Percentiles rank a stretch among this genome's conserved stretches.
These are phyloP conservation scores for Folsomia manolachei DNA, from an alignment of 2,888 invertebrate species.

Conservation along the genomic window DNA sequence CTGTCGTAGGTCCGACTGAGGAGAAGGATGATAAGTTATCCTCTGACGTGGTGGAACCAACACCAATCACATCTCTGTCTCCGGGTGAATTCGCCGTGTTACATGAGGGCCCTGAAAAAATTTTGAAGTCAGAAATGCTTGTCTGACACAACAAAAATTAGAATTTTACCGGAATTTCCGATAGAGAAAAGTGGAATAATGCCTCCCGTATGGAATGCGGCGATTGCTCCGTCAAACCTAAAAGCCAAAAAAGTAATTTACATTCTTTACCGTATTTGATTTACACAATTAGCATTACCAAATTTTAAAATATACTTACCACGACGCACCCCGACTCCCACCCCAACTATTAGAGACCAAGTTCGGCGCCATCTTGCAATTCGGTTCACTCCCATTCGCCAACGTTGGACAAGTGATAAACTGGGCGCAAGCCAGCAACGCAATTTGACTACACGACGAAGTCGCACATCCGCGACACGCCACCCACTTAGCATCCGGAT, in stretches of 20 bases:
- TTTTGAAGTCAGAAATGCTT: too few species aligned
- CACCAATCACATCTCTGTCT: slow-evolving; percentile 31
- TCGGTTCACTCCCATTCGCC: slow-evolving; percentile 18
- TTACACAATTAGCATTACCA: too few species aligned
- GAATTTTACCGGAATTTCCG: slow-evolving; percentile 3
- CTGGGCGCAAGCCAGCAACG: slow-evolving; percentile 30
- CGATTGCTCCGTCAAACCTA: too few species aligned
- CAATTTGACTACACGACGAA: slow-evolving; percentile 15
- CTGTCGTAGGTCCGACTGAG: slow-evolving; percentile 15
- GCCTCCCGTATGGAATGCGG: neutral
- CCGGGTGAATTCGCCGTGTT: slow-evolving; percentile 11
- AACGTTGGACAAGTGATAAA: slow-evolving; percentile 37
- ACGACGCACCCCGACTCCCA: slow-evolving; percentile 15
- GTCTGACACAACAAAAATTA: too few species aligned
- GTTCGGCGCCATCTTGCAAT: slow-evolving; percentile 37
- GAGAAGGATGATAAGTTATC: slow-evolving; percentile 27
- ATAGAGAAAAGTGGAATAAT: slow-evolving; percentile 22
- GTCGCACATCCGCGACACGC: slow-evolving; percentile 40
- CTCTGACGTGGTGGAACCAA: slow-evolving; percentile 27
- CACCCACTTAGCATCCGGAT: slow-evolving; percentile 25
- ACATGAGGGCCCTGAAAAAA: slow-evolving; percentile 7
- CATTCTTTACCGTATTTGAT: too few species aligned
- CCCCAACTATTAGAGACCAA: slow-evolving; percentile 38
- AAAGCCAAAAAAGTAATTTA: too few species aligned
- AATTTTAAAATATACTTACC: too few species aligned